A percentile compares a stretch with the other conserved stretches of the same genome.
Evolutionary conservation across 2,888 invertebrate genomes (phyloP).

Genomic region (Eristalis pertinax): DNA sequence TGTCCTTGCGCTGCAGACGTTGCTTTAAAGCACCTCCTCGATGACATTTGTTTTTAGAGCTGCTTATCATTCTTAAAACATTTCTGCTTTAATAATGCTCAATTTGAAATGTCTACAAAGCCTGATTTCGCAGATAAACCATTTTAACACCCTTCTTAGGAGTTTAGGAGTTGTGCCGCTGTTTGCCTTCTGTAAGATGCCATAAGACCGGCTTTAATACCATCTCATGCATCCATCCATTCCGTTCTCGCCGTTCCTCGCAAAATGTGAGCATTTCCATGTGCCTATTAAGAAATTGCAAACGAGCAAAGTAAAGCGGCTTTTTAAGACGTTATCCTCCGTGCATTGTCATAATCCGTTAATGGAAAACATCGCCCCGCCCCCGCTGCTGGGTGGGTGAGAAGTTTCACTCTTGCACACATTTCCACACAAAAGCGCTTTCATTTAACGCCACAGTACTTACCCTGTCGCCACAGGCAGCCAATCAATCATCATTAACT

Average conservation of each 20-base stretch:
- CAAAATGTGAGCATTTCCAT: neutral
- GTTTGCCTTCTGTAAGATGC: neutral
- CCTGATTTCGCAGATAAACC: too few relatives aligned
- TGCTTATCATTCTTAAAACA: too few relatives aligned
- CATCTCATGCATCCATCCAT: neutral
- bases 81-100: too few relatives aligned
- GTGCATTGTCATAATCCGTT: neutral
- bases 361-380: neutral
- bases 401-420: neutral
- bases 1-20: too few relatives aligned
- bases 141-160: too few relatives aligned
- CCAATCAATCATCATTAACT: conserved; percentile 30
- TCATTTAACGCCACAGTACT: neutral
- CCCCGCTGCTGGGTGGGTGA: neutral
- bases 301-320: neutral
- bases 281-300: neutral
- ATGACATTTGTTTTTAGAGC: too few relatives aligned
- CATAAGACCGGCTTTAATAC: neutral
- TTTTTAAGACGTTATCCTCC: neutral
- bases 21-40: too few relatives aligned
- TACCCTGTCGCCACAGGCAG: conserved; percentile 5
- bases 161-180: too few relatives aligned
- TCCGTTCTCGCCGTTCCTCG: neutral
- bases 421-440: neutral
- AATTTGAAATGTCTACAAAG: too few relatives aligned